Percentiles rank a stretch among this genome's conserved stretches.
Evolutionary conservation across 2,113 vertebrate genomes (phyloP).

Genomic region (Hippolais icterina): DNA sequence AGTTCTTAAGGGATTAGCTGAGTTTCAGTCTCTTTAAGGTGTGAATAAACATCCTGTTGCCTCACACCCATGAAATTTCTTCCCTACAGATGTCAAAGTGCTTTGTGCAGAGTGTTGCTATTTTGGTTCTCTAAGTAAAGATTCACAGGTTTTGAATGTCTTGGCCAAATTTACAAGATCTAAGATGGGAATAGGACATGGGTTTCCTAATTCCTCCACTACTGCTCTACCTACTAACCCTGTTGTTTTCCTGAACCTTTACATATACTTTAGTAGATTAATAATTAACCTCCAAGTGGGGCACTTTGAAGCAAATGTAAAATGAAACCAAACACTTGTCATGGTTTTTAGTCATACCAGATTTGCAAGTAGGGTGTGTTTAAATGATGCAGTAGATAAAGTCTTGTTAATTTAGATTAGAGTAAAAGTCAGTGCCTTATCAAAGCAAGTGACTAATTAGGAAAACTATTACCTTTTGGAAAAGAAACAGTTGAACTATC

Average conservation of each 20-base stretch:
- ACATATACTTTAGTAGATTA: conserved; percentile 37
- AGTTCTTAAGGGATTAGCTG: conserved; percentile 43
- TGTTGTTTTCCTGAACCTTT: conserved; percentile 47
- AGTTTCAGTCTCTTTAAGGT: conserved; percentile 31
- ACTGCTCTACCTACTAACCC: conserved; percentile 20
- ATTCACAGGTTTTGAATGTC: not conserved
- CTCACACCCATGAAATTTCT: conserved; percentile 11
- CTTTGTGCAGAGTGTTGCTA: not conserved
- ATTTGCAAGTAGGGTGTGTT: conserved; percentile 66
- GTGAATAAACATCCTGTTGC: conserved; percentile 12
- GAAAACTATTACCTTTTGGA: conserved; percentile 64
- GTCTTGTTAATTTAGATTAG: conserved; percentile 69
- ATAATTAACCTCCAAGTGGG: conserved; percentile 62
- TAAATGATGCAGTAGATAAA: conserved; percentile 65
- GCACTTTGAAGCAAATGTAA: conserved; percentile 61
- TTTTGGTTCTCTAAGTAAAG: not conserved
- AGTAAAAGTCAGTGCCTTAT: conserved; percentile 57
- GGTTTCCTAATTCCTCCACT: not conserved
- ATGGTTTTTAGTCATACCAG: conserved; percentile 69
- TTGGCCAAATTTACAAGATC: not conserved
- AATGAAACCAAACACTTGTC: conserved; percentile 68
- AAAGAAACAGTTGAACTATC: conserved; percentile 37
- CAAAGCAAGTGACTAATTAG: conserved; percentile 66
- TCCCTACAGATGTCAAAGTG: not conserved
- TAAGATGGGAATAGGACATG: not conserved